Conservation (phyloP, 2,797 vertebrate species). For the Chaetophractus vellerosus region DNA sequence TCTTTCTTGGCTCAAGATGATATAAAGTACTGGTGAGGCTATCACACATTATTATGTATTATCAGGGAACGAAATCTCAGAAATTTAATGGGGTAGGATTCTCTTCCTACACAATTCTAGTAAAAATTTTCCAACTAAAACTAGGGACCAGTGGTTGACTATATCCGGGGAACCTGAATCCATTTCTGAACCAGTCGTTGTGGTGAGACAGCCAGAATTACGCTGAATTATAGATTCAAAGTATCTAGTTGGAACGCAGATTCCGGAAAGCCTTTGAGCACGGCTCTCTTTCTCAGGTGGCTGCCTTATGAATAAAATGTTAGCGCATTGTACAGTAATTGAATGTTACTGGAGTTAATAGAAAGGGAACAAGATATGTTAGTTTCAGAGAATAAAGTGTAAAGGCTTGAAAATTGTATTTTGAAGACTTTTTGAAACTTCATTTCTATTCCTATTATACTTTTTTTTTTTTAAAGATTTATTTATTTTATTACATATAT, state of each 20-base stretch:
- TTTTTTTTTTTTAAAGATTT: too few relatives aligned
- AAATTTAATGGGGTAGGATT: neutral
- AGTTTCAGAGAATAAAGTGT: neutral
- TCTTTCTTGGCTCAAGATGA: neutral
- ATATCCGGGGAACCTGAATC: neutral
- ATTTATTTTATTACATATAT: too few relatives aligned
- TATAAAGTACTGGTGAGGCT: neutral
- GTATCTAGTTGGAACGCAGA: neutral
- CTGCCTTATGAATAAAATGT: conserved; percentile 9
- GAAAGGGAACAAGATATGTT: neutral
- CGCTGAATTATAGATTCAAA: neutral
- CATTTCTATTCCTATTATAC: conserved; percentile 39
- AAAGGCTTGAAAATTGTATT: conserved; percentile 25
- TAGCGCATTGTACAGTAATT: conserved; percentile 13
- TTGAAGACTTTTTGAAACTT: conserved; percentile 55
- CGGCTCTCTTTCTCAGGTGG: neutral
- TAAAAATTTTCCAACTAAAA: neutral
- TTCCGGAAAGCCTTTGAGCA: neutral
- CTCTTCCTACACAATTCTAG: neutral
- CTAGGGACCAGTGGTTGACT: neutral
- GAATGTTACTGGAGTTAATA: conserved; percentile 13
- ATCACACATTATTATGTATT: neutral
- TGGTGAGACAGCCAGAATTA: neutral
- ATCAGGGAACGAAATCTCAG: neutral
- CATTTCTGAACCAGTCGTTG: neutral